Base-by-base conservation (phyloP, 35 echinoderm and acorn worm genomes). In the Stichopus chloronotus region DNA sequence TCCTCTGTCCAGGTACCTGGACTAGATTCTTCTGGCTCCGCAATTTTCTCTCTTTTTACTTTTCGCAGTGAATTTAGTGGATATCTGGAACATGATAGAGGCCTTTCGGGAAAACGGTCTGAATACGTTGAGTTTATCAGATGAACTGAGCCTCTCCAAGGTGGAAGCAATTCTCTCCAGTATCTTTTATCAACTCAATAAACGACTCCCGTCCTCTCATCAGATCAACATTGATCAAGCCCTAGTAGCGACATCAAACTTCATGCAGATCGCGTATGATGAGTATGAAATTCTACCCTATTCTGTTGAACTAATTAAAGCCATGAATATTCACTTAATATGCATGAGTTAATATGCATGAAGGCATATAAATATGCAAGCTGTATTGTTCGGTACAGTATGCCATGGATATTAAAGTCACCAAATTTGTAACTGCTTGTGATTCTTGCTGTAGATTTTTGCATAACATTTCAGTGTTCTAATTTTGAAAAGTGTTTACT, bases 71-170 rank as follows among this genome's bases (percentile, higher is more conserved):
- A 94, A 99, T 90, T 57, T 99, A 65, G 97, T 99, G n/a, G 97
- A 99, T 78, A 96, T 99, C 56, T 99, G 97, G 97, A 99, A 99
- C 95, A 96, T 99, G 94, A 99, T 99, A 14, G 97, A 99, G 86
- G 93, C 97, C 0, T 99, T 96, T 86, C 30, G 97, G 8, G 97
- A 99, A 93, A 99, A 99, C 86, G 97, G 97, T 17, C 78, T 99
- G 13, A 99, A 99, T 88, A 99, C 95, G 13, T 77, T 99, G 88
- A 95, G 93, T 76, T 77, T 93, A 10, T 92, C 93, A 0, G 94
- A 96, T 30, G 97, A 99, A 56, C 78, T 99, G 22, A 93, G 84
- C 52, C 81, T 95, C 6, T 90, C 79, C 13, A 93, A 92, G 52
- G 94, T 99, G 6, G 97, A 99, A 19, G 83, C 88, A 12, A 92